Evolutionary conservation across 2,888 invertebrate genomes (phyloP).

Genomic region (Acronicta leporina): DNA sequence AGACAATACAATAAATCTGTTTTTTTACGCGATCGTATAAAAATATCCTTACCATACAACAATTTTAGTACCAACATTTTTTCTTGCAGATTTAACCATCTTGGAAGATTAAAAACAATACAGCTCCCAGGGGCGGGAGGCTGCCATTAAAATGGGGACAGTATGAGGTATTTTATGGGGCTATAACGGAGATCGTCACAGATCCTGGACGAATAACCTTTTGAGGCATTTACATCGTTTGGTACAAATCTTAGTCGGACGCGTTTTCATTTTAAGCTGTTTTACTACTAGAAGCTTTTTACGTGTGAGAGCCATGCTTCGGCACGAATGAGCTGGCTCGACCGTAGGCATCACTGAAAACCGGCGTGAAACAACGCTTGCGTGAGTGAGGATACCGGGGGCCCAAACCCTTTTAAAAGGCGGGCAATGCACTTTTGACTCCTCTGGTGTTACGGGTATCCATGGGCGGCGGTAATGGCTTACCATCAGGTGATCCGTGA

Average conservation of each 20-base stretch:
- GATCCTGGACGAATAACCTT: slow-evolving; percentile 61
- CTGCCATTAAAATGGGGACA: slow-evolving; percentile 53
- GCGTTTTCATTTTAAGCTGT: neutral
- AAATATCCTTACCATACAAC: neutral
- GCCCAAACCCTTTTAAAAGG: too few relatives aligned
- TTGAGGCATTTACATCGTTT: slow-evolving; percentile 48
- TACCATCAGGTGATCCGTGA: too few relatives aligned
- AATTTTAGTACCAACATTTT: neutral
- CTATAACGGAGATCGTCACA: slow-evolving; percentile 62
- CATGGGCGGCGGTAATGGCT: too few relatives aligned
- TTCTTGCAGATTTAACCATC: slow-evolving; percentile 18
- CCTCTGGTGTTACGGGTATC: too few relatives aligned
- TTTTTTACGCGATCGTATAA: neutral
- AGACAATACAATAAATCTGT: too few relatives aligned
- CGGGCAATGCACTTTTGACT: too few relatives aligned
- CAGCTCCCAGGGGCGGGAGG: slow-evolving; percentile 50
- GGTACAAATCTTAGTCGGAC: slow-evolving; percentile 21
- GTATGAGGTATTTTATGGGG: slow-evolving; percentile 64
- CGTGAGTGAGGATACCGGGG: too few relatives aligned
- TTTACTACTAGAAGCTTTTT: too few relatives aligned
- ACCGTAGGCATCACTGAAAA: too few relatives aligned
- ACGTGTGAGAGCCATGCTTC: too few relatives aligned
- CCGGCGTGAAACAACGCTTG: too few relatives aligned
- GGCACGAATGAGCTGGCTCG: too few relatives aligned
- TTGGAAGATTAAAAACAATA: slow-evolving; percentile 62